A percentile compares a stretch with the other conserved stretches of the same genome.
Conservation (phyloP, 1,140 invertebrate species). For the Aphelenchoides besseyi region DNA sequence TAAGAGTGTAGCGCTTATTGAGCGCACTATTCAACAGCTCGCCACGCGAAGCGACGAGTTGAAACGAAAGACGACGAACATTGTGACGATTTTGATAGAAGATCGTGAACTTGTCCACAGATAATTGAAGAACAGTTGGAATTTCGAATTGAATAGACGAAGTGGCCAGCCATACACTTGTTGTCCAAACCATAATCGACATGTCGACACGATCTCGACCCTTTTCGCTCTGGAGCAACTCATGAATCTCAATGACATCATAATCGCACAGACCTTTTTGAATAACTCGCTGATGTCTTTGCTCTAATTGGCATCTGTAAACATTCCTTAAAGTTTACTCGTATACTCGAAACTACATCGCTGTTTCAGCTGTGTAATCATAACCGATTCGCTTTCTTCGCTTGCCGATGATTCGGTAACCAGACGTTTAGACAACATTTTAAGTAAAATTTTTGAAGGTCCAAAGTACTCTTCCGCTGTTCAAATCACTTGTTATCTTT, state of each 20-base stretch:
- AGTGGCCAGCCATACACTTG: conserved; percentile 71
- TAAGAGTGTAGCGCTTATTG: conserved; percentile 68
- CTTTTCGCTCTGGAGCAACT: conserved; percentile 12
- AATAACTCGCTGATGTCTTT: conserved; percentile 74
- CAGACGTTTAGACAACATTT: conserved; percentile 96
- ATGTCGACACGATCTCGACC: conserved; percentile 63
- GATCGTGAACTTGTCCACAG: conserved; percentile 62
- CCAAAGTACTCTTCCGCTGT: too few relatives aligned
- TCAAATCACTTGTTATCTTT: too few relatives aligned
- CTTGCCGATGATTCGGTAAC: conserved; percentile 95
- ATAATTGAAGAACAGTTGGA: conserved; percentile 68
- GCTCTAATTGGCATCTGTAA: conserved; percentile 89
- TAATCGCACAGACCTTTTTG: conserved; percentile 29
- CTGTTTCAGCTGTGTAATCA: conserved; percentile 98
- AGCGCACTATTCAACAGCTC: conserved; percentile 94
- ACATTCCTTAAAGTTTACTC: conserved; percentile 96
- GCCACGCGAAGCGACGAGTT: conserved; percentile 96
- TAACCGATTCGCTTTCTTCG: conserved; percentile 96
- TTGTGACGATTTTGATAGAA: conserved; percentile 94
- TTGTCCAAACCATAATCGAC: conserved; percentile 76
- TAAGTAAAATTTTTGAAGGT: conserved; percentile 98
- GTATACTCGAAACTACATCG: conserved; percentile 99
- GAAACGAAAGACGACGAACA: conserved; percentile 92
- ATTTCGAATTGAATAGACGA: conserved; percentile 5
- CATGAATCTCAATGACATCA: too few relatives aligned